A percentile compares a stretch with the other conserved stretches of the same genome.
Evolutionary conservation across 2,797 vertebrate genomes (phyloP).

Genomic region (Eospalax fontanierii): DNA sequence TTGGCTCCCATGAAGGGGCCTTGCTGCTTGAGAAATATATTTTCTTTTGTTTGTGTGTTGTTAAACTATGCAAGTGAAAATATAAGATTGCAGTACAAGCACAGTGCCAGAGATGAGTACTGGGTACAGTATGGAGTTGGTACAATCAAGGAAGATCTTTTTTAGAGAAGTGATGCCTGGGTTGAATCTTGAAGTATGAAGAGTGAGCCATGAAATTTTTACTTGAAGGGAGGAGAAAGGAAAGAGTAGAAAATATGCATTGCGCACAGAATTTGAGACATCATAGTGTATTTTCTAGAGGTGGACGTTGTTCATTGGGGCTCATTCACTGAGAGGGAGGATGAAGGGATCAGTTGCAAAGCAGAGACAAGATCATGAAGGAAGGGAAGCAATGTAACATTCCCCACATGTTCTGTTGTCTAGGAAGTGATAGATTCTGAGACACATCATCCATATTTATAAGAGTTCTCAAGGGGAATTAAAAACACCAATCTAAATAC

Average conservation of each 20-base stretch:
- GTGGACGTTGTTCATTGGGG: neutral
- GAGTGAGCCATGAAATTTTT: slow-evolving; percentile 21
- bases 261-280: neutral
- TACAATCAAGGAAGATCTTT: slow-evolving; percentile 29
- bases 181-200: slow-evolving; percentile 18
- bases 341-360: neutral
- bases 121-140: slow-evolving; percentile 20
- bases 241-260: neutral
- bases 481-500: slow-evolving; percentile 25
- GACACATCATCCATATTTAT: neutral
- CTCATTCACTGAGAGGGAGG: neutral
- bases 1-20: slow-evolving; percentile 76
- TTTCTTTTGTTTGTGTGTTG: slow-evolving; percentile 83
- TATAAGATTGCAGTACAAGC: slow-evolving; percentile 66
- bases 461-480: slow-evolving; percentile 35
- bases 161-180: slow-evolving; percentile 35
- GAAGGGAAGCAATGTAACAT: neutral
- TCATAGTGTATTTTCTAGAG: neutral
- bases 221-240: neutral
- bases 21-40: slow-evolving; percentile 78
- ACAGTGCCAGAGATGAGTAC: slow-evolving; percentile 70
- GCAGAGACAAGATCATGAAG: slow-evolving; percentile 22
- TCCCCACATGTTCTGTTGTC: slow-evolving; percentile 1
- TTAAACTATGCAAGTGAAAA: slow-evolving; percentile 77
- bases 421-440: slow-evolving; percentile 7